A percentile compares a stretch with the other conserved stretches of the same genome.
Evolutionary conservation across 2,888 invertebrate genomes (phyloP).

Genomic region (Andrena bucephala): DNA sequence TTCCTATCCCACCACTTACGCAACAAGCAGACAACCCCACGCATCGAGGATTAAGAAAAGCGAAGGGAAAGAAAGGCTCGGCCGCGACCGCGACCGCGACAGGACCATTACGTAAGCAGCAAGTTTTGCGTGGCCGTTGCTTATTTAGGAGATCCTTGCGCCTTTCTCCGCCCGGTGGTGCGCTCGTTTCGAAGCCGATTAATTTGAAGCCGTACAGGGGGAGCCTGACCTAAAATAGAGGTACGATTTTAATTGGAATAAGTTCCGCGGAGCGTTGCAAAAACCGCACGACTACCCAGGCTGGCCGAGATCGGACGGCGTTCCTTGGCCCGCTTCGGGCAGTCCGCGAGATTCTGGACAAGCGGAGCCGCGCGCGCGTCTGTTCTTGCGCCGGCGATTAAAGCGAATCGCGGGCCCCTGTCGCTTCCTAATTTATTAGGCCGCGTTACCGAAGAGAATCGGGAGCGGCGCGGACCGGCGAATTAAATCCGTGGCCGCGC

Average conservation of each 20-base stretch:
- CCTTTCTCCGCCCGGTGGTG: conserved; percentile 1
- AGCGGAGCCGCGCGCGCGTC: conserved; percentile 44
- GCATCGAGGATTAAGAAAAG: background rate
- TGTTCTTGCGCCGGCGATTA: conserved; percentile 71
- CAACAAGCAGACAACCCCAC: background rate
- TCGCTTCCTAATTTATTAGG: conserved; percentile 75
- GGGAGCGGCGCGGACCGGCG: conserved; percentile 13
- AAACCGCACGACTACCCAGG: conserved; percentile 34
- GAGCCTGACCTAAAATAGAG: conserved; percentile 72
- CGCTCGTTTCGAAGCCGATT: conserved; percentile 27
- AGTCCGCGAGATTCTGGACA: conserved; percentile 47
- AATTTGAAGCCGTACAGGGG: conserved; percentile 46
- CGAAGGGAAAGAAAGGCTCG: background rate
- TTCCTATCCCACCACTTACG: background rate
- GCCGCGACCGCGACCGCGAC: conserved; percentile 1
- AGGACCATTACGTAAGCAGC: conserved; percentile 19
- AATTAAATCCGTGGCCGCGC: conserved; percentile 52
- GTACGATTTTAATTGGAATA: conserved; percentile 78
- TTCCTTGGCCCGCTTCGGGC: conserved; percentile 68
- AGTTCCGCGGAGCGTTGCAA: conserved; percentile 63
- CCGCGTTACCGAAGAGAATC: conserved; percentile 59
- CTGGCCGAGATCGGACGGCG: conserved; percentile 49
- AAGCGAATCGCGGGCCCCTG: conserved; percentile 65
- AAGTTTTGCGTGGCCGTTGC: conserved; percentile 29
- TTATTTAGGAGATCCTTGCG: conserved; percentile 47